These are phyloP conservation scores for Pleuronectes platessa DNA, from an alignment of 2,113 vertebrate genomes.

Conservation along the genomic window DNA sequence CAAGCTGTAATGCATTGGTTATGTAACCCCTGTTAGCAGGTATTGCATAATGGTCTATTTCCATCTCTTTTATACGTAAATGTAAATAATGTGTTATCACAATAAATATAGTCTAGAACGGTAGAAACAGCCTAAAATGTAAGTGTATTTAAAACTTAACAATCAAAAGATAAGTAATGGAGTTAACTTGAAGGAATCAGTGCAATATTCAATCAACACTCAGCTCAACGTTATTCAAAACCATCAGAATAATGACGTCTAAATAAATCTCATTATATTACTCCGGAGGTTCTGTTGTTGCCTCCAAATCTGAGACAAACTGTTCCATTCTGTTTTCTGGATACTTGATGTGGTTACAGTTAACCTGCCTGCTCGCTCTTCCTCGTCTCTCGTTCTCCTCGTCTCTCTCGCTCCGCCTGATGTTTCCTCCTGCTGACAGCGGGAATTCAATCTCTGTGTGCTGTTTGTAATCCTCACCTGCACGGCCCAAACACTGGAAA, in stretches of 20 bases:
- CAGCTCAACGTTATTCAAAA: not conserved
- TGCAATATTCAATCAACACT: too few relatives aligned
- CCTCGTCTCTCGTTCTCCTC: slow-evolving; percentile 11
- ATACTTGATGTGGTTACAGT: slow-evolving; percentile 40
- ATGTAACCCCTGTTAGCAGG: not conserved
- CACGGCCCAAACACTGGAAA: not conserved
- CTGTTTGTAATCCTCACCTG: slow-evolving; percentile 1
- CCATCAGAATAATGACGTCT: not conserved
- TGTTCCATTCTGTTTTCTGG: slow-evolving; percentile 21
- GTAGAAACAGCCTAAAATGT: too few relatives aligned
- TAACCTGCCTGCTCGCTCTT: slow-evolving; percentile 14
- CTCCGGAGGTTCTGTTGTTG: slow-evolving; percentile 12
- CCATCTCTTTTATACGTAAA: not conserved
- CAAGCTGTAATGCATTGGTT: too few relatives aligned
- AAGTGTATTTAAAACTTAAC: too few relatives aligned
- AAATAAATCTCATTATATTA: slow-evolving; percentile 2
- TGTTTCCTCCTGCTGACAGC: slow-evolving; percentile 33
- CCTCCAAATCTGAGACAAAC: slow-evolving; percentile 42
- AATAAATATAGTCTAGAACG: too few relatives aligned
- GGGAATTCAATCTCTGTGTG: slow-evolving; percentile 31
- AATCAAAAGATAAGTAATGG: too few relatives aligned
- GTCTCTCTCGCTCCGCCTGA: not conserved
- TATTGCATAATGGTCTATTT: not conserved
- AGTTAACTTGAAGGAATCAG: too few relatives aligned
- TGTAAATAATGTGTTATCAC: too few relatives aligned